Conservation (phyloP, 2,797 vertebrate species). For the Calcarius lapponicus region DNA sequence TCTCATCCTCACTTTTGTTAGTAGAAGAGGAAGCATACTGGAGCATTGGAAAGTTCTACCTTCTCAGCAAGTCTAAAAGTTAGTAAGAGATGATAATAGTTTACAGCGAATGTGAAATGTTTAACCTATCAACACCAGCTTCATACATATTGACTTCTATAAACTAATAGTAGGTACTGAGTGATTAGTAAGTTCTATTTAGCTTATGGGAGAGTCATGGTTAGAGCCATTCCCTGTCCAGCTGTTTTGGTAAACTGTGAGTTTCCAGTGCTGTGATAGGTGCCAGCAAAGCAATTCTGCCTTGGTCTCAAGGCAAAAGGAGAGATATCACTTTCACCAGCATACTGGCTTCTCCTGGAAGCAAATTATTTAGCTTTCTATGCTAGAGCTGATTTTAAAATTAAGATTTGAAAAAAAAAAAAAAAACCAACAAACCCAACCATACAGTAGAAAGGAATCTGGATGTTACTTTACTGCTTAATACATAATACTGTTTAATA, state of each 20-base stretch:
- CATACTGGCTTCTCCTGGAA: background rate
- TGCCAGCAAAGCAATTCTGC: background rate
- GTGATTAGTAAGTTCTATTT: background rate
- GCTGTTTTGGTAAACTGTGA: background rate
- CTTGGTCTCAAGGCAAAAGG: background rate
- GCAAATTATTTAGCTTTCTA: background rate
- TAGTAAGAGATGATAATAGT: too few species aligned
- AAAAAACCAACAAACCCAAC: too few species aligned
- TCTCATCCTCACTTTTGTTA: background rate
- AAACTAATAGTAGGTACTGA: background rate
- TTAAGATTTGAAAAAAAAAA: background rate
- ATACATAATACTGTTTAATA: background rate
- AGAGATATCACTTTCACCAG: background rate
- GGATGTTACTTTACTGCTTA: background rate
- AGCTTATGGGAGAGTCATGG: background rate
- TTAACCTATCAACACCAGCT: background rate
- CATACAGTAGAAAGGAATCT: background rate
- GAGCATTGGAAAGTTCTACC: background rate
- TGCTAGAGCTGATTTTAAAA: background rate
- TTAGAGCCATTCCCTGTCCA: background rate
- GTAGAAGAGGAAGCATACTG: background rate
- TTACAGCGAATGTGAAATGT: background rate
- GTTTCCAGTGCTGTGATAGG: background rate
- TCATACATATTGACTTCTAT: background rate
- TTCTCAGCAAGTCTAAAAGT: background rate